These are phyloP conservation scores for Etheostoma nigrum DNA, from an alignment of 2,797 vertebrate genomes.

Conservation along the genomic window DNA sequence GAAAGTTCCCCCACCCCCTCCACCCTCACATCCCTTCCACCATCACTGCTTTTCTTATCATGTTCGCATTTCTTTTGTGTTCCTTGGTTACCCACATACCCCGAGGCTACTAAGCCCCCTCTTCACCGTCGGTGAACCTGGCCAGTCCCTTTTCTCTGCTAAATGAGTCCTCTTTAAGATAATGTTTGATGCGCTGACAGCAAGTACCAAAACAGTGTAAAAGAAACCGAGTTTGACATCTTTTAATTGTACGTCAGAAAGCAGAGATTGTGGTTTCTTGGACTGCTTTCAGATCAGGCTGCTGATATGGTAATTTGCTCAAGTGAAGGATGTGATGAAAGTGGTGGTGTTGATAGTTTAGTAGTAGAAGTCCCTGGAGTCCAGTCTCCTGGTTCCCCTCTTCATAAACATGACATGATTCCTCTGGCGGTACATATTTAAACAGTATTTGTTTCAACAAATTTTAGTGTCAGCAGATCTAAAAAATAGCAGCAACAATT, in stretches of 20 bases:
- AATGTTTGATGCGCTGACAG: constrained; percentile 87
- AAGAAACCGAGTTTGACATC: constrained; percentile 89
- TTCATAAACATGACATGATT: constrained; percentile 57
- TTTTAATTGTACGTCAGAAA: constrained; percentile 88
- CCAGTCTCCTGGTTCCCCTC: constrained; percentile 55
- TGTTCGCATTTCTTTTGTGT: constrained; percentile 85
- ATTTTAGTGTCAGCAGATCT: constrained; percentile 16
- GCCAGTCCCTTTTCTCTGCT: constrained; percentile 78
- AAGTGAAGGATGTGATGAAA: constrained; percentile 79
- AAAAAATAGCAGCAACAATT: constrained; percentile 20
- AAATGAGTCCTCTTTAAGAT: constrained; percentile 90
- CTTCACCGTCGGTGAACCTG: constrained; percentile 65
- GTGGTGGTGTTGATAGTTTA: constrained; percentile 71
- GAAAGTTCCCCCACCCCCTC: constrained; percentile 68
- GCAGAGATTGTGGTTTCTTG: constrained; percentile 82
- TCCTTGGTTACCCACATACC: constrained; percentile 76
- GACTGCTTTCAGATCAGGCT: constrained; percentile 76
- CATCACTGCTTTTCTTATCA: constrained; percentile 75
- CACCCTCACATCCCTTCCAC: constrained; percentile 20
- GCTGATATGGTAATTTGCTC: constrained; percentile 81
- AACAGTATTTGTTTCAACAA: constrained; percentile 55
- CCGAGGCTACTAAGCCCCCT: constrained; percentile 74
- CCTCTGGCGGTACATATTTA: constrained; percentile 35
- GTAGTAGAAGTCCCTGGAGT: constrained; percentile 67
- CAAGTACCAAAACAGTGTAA: constrained; percentile 82